Conservation (phyloP, 2,888 invertebrate genomes). For the Belgica antarctica region DNA sequence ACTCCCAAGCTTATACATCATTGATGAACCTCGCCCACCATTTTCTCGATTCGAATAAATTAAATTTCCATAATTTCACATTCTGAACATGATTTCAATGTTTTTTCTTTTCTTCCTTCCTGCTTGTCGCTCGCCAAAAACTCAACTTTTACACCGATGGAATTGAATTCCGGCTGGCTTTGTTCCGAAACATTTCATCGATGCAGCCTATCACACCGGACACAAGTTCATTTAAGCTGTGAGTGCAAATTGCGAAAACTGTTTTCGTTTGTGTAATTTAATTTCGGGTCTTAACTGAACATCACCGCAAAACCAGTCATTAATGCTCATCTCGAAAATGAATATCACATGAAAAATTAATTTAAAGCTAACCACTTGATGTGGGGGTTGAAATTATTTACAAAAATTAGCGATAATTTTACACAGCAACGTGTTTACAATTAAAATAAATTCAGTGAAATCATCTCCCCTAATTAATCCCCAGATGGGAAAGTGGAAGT, state of each 20-base stretch:
- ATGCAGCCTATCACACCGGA: conserved; percentile 37
- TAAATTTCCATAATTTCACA: conserved; percentile 43
- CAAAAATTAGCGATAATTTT: background rate
- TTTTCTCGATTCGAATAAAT: conserved; percentile 34
- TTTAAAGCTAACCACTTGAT: background rate
- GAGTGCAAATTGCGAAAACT: conserved; percentile 21
- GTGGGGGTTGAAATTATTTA: conserved; percentile 1
- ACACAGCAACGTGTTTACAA: background rate
- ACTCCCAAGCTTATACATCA: background rate
- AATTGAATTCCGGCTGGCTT: too few relatives aligned
- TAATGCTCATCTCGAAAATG: background rate
- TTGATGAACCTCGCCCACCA: background rate
- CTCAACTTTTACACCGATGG: background rate
- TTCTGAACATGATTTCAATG: conserved; percentile 36
- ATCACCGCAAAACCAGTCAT: background rate
- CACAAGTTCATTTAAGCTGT: conserved; percentile 43
- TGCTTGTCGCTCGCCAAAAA: conserved; percentile 3
- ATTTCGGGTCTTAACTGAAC: background rate
- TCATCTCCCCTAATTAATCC: conserved; percentile 1
- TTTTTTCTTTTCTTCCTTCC: conserved; percentile 25
- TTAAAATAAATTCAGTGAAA: background rate
- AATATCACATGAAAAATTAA: too few relatives aligned
- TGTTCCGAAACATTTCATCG: background rate
- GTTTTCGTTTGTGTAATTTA: background rate
- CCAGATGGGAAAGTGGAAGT: background rate